Conservation (phyloP, 2,797 vertebrate genomes). For the Protosalanx chinensis region DNA sequence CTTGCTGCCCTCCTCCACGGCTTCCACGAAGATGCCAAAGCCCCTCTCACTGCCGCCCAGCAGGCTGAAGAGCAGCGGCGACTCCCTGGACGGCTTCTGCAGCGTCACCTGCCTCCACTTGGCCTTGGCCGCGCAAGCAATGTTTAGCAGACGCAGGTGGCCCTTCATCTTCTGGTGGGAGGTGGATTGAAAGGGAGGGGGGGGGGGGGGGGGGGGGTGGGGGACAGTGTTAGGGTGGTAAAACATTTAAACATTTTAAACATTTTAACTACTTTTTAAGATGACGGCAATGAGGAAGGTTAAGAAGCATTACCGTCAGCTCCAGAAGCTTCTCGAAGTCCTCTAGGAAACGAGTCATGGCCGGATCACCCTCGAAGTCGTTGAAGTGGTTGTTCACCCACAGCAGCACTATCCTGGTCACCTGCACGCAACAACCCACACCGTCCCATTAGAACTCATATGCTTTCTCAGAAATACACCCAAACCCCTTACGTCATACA, state of each 20-base stretch:
- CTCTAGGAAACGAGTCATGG: slow-evolving; percentile 93
- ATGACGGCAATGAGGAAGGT: too few species aligned
- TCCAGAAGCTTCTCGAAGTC: slow-evolving; percentile 93
- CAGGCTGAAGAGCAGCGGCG: slow-evolving; percentile 84
- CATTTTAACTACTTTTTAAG: too few species aligned
- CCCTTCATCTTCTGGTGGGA: slow-evolving; percentile 93
- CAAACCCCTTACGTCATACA: too few species aligned
- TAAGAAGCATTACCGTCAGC: slow-evolving; percentile 73
- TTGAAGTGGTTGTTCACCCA: slow-evolving; percentile 99
- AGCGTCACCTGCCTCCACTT: slow-evolving; percentile 93
- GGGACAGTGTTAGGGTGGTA: slow-evolving; percentile 17
- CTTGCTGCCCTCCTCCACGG: slow-evolving; percentile 84
- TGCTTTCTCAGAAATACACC: too few species aligned
- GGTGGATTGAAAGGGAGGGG: slow-evolving; percentile 1
- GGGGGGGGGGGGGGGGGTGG: slow-evolving; percentile 19
- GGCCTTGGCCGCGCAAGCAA: slow-evolving; percentile 94
- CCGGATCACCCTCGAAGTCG: slow-evolving; percentile 95
- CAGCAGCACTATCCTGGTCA: slow-evolving; percentile 91
- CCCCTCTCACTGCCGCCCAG: slow-evolving; percentile 90
- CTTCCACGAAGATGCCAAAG: slow-evolving; percentile 92
- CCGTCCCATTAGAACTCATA: too few species aligned
- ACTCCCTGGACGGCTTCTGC: slow-evolving; percentile 87
- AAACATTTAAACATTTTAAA: too few species aligned
- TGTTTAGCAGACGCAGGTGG: slow-evolving; percentile 92
- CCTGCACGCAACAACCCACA: slow-evolving; percentile 66